Evolutionary conservation across 2,888 invertebrate species (phyloP), one percentile per base, ranked within the genome.

Genomic region (Campopleginae sp.): DNA sequence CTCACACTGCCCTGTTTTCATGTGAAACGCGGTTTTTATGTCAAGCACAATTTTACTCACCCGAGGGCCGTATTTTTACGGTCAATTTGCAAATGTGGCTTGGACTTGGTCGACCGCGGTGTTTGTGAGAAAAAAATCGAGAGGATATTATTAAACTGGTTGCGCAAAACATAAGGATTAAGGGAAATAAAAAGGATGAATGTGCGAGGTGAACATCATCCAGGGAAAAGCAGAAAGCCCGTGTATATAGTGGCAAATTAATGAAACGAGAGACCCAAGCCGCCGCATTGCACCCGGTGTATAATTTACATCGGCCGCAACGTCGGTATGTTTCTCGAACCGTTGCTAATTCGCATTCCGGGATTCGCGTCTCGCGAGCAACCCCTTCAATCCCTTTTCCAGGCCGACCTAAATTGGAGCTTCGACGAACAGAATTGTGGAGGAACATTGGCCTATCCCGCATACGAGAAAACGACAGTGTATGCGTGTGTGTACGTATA

Each of bases 261-360:
- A 89, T 89, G 89, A 88, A 89, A 89, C 88, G 87, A 82, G 86
- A 88, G 89, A 89, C 82, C 87, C 83, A 87, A 85, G 82, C 82
- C 80, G 77, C 87, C 87, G 76, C 86, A 84, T 84, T 88, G 88
- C 88, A 86, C 86, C 86, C 85, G 82, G 82, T 85, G 82, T 85
- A 86, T 89, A 90, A 90, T 90, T 90, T 90, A 90, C 86, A 87
- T 86, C 86, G 84, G 81, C 88, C 87, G 88, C 88, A 87, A 82
- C 58, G 82, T 77, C 79, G 82, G 82, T 85, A 85, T 82, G 85
- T 85, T 80, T 82, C 85, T 80, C 82, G 82, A 80, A 77, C 76
- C 85, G 79, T 85, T 76, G 85, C 85, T 85, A 85, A 85, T 85
- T 85, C 85, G 78, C 85, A 85, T 85, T 81, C 81, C 75, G 78